phyloP scores from a whole-genome alignment of 2,888 invertebrate genomes.

The Diabrotica balteata region DNA sequence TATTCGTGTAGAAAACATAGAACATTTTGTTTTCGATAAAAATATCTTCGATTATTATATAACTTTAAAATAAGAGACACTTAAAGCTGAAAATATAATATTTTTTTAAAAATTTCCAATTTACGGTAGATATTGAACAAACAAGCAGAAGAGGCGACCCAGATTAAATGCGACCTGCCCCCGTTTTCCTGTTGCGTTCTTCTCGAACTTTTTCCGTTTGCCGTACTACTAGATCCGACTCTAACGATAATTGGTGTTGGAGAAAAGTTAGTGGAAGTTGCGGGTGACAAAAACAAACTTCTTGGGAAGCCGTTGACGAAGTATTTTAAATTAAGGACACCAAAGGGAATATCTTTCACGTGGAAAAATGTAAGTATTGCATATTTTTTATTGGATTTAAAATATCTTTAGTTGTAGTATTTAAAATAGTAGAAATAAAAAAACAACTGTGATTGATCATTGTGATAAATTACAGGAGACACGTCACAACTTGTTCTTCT shows the following conservation, averaged over 20 bases:
- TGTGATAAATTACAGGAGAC: too few species aligned
- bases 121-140: slow-evolving; percentile 50
- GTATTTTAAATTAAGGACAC: slow-evolving; percentile 79
- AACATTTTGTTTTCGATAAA: too few species aligned
- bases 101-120: slow-evolving; percentile 68
- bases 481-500: too few species aligned
- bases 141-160: slow-evolving; percentile 50
- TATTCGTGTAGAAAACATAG: too few species aligned
- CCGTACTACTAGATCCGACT: slow-evolving; percentile 76
- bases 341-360: slow-evolving; percentile 80
- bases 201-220: slow-evolving; percentile 87
- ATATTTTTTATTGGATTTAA: too few species aligned
- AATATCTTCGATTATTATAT: too few species aligned
- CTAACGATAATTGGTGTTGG: slow-evolving; percentile 82
- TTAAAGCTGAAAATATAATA: not conserved
- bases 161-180: slow-evolving; percentile 60
- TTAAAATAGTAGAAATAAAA: too few species aligned
- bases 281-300: slow-evolving; percentile 64
- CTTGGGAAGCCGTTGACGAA: slow-evolving; percentile 73
- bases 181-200: slow-evolving; percentile 75
- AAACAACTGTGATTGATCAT: too few species aligned
- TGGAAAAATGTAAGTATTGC: slow-evolving; percentile 78
- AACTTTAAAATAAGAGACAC: too few species aligned
- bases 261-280: slow-evolving; percentile 76
- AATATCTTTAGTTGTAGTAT: too few species aligned